Evolutionary conservation across 2,797 vertebrate species (phyloP).

Genomic region (Rhabdophis nuchalis): DNA sequence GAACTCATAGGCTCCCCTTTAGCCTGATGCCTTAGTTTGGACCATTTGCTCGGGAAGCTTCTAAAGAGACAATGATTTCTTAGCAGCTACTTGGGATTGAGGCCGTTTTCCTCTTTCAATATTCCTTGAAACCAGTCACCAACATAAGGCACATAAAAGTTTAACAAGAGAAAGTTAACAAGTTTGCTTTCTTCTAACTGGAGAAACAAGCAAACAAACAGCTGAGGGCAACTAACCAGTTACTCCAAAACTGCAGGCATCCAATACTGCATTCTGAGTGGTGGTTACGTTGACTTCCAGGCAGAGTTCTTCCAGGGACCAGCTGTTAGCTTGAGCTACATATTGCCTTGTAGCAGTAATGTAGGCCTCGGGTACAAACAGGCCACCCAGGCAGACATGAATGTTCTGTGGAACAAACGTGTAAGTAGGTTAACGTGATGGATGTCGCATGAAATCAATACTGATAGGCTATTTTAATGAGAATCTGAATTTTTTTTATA

Average conservation of each 20-base stretch:
- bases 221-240: constrained; percentile 75
- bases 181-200: neutral
- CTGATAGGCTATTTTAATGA: neutral
- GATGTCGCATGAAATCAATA: neutral
- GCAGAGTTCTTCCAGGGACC: constrained; percentile 96
- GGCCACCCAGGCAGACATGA: constrained; percentile 90
- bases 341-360: constrained; percentile 97
- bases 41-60: neutral
- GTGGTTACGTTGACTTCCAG: constrained; percentile 94
- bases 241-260: constrained; percentile 97
- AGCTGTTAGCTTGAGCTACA: constrained; percentile 97
- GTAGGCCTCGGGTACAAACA: constrained; percentile 97
- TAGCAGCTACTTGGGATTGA: neutral
- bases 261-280: constrained; percentile 82
- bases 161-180: neutral
- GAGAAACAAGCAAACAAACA: neutral
- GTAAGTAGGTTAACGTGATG: neutral
- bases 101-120: neutral
- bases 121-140: neutral
- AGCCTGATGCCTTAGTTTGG: neutral
- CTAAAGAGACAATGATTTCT: neutral
- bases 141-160: neutral
- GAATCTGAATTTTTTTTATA: neutral
- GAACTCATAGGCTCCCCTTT: neutral
- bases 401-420: constrained; percentile 79